Conservation (phyloP, 2,113 vertebrate genomes). For the Sporophila hypoxantha region DNA sequence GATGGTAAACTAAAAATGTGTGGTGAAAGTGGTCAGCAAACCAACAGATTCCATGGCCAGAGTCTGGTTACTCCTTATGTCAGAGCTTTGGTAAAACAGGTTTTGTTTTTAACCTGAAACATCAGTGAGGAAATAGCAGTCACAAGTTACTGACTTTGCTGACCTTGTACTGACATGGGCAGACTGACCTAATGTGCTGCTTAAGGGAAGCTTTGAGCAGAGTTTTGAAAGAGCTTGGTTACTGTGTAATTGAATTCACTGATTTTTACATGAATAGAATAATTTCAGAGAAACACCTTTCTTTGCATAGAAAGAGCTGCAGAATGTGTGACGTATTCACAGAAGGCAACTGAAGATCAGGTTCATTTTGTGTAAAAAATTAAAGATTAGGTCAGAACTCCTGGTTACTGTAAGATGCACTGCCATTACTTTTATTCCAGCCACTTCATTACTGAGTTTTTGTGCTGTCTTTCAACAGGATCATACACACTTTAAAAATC, state of each 20-base stretch:
- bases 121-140: not conserved
- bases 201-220: not conserved
- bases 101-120: not conserved
- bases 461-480: not conserved
- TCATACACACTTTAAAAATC: not conserved
- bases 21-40: not conserved
- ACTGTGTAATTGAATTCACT: not conserved
- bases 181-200: not conserved
- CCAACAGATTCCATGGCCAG: not conserved
- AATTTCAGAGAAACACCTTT: not conserved
- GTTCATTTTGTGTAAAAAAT: not conserved
- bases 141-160: not conserved
- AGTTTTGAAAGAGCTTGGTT: not conserved
- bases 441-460: not conserved
- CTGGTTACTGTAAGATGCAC: not conserved
- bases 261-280: not conserved
- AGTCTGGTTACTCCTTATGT: not conserved
- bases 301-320: not conserved
- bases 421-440: not conserved
- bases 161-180: not conserved
- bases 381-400: not conserved
- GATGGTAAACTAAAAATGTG: not conserved
- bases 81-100: not conserved
- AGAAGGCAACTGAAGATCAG: not conserved
- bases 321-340: not conserved